Evolutionary conservation across 2,113 vertebrate genomes (phyloP), one percentile per base, ranked within the genome.

Genomic region (Xyrauchen texanus): DNA sequence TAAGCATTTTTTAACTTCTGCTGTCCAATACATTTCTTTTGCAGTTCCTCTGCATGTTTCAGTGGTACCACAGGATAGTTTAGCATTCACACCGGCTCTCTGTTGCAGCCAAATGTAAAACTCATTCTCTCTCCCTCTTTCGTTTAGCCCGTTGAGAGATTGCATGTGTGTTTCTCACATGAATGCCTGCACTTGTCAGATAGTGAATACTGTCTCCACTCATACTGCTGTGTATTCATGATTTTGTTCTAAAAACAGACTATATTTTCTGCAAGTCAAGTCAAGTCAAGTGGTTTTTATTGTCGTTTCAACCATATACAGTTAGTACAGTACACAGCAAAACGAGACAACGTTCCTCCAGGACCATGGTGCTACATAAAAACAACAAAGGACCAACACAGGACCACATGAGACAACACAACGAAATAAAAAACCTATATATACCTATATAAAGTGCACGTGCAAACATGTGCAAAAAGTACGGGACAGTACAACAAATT

Each of bases 161-260:
- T 44, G 57, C 71, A 71, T 71, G 68, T 58, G 9, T 73, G 44
- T 62, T 57, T 73, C 55, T 73, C 71, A 73, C 71, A 49, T 73
- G 71, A 45, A 73, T 49, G 71, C 71, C 57, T 61, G 57, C 55
- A 61, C 44, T 45, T 73, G 71, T 73, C 71, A 73, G 71, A 73
- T 13, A 62, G 70, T 42, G n/a, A 21, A 47, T 4, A 44, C 9
- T 45, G 44, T 73, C 81, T 83, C 60, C 72, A 65, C 75, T 63
- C 74, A 88, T 69, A 47, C 70, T 83, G 71, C 15, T 3, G 63
- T 88, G 46, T 16, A 45, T 68, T 49, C 51, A 53, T 10, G 8
- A 16, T 51, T 42, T 57, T 44, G 68, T 70, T 68, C 8, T 52
- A 68, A 34, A 21, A 16, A 46, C 65, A 0, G 8, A 10, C 44